A percentile compares a stretch with the other conserved stretches of the same genome.
Evolutionary conservation across 2,113 vertebrate genomes (phyloP).

Genomic region (Lepisosteus osseus): DNA sequence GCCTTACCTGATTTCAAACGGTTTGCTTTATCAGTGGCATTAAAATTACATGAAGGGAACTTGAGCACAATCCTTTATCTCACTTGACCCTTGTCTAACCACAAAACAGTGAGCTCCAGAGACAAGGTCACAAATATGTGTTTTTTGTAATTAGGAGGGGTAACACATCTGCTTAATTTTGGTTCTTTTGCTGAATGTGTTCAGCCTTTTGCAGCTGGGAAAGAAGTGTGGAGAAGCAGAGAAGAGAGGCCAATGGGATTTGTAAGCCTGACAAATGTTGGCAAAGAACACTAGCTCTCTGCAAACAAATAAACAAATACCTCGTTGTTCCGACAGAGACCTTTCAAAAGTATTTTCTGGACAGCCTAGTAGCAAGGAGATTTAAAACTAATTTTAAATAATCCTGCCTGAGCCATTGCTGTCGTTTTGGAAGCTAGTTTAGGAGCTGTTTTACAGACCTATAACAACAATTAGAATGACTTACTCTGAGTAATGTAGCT

Average conservation of each 20-base stretch:
- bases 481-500: neutral
- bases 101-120: neutral
- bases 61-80: neutral
- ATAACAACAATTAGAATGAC: too few species aligned
- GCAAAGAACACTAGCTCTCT: conserved; percentile 3
- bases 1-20: too few species aligned
- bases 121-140: neutral
- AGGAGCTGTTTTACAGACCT: too few species aligned
- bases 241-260: neutral
- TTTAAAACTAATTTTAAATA: neutral
- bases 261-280: neutral
- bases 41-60: neutral
- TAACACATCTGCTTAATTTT: neutral
- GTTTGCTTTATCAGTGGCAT: too few species aligned
- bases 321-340: conserved; percentile 19
- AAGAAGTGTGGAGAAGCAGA: neutral
- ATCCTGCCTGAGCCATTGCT: too few species aligned
- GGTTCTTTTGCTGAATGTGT: too few species aligned
- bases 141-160: conserved; percentile 1
- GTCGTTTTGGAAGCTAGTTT: too few species aligned
- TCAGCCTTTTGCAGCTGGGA: too few species aligned
- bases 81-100: neutral
- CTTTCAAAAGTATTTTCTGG: conserved; percentile 19
- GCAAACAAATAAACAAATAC: conserved; percentile 26
- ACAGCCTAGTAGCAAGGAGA: conserved; percentile 25